A percentile compares a stretch with the other conserved stretches of the same genome.
phyloP scores from a whole-genome alignment of 2,113 vertebrate species.

The Periophthalmus modestus region DNA sequence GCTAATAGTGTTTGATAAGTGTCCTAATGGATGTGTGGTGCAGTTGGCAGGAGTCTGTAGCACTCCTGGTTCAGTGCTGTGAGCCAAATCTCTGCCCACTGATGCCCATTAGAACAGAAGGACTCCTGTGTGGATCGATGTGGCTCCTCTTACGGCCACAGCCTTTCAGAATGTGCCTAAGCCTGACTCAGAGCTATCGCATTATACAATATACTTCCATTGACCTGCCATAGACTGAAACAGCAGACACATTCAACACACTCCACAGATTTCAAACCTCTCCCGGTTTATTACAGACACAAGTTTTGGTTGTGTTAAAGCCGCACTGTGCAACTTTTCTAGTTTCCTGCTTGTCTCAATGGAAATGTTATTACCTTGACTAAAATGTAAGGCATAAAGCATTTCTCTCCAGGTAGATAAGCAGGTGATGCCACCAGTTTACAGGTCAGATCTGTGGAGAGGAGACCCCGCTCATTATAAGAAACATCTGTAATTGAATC shows the following conservation, averaged over 20 bases:
- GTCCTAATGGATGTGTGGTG: slow-evolving; percentile 56
- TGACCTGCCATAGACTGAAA: slow-evolving; percentile 32
- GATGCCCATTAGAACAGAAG: slow-evolving; percentile 60
- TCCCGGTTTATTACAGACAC: too few species aligned
- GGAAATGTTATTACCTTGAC: too few species aligned
- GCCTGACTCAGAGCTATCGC: slow-evolving; percentile 43
- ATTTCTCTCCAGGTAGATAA: too few species aligned
- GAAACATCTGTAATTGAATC: too few species aligned
- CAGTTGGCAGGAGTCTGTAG: slow-evolving; percentile 46
- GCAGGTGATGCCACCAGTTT: too few species aligned
- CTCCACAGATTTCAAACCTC: background rate
- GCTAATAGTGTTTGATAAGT: slow-evolving; percentile 45
- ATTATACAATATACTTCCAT: slow-evolving; percentile 48
- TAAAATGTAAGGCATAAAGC: too few species aligned
- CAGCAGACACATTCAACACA: background rate
- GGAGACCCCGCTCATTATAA: too few species aligned
- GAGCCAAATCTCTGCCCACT: slow-evolving; percentile 46
- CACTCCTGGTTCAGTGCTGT: slow-evolving; percentile 45
- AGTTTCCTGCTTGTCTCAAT: too few species aligned
- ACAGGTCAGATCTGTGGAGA: too few species aligned
- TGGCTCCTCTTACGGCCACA: slow-evolving; percentile 53
- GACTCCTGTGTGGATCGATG: slow-evolving; percentile 58
- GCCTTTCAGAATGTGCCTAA: slow-evolving; percentile 53
- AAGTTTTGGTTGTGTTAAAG: too few species aligned
- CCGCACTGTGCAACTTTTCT: too few species aligned